These are phyloP conservation scores for Mya arenaria DNA, from an alignment of 1,140 invertebrate species.

Conservation along the genomic window DNA sequence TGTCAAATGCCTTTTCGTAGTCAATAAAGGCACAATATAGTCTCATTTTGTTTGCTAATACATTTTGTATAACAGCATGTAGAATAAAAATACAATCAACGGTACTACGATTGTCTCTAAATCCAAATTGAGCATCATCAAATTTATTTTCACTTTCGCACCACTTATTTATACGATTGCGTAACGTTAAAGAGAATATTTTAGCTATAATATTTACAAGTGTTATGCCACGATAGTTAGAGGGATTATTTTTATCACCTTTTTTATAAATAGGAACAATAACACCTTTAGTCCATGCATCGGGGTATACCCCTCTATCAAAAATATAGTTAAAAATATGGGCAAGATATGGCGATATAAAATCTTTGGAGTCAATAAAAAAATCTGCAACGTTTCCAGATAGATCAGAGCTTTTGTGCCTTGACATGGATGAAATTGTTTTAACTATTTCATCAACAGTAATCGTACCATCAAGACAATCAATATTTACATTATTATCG, in stretches of 20 bases:
- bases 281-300: not conserved
- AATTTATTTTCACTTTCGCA: constrained; percentile 1
- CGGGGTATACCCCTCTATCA: constrained; percentile 17
- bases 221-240: constrained; percentile 37
- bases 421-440: not conserved
- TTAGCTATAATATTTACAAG: constrained; percentile 32
- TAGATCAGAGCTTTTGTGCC: constrained; percentile 14
- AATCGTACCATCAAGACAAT: not conserved
- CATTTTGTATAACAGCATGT: constrained; percentile 37
- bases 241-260: constrained; percentile 11
- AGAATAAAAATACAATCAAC: constrained; percentile 36
- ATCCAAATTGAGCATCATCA: constrained; percentile 25
- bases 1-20: constrained; percentile 25
- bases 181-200: constrained; percentile 28
- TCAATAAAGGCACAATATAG: constrained; percentile 28
- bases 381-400: constrained; percentile 11
- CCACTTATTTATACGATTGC: constrained; percentile 33
- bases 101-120: constrained; percentile 13
- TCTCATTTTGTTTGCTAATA: constrained; percentile 8
- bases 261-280: constrained; percentile 31
- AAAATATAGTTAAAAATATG: constrained; percentile 13
- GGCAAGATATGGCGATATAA: constrained; percentile 9
- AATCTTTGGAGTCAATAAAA: constrained; percentile 25
- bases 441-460: not conserved
- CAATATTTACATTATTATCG: not conserved